Conservation (phyloP, 2,888 invertebrate genomes). For the Idaea biselata region DNA sequence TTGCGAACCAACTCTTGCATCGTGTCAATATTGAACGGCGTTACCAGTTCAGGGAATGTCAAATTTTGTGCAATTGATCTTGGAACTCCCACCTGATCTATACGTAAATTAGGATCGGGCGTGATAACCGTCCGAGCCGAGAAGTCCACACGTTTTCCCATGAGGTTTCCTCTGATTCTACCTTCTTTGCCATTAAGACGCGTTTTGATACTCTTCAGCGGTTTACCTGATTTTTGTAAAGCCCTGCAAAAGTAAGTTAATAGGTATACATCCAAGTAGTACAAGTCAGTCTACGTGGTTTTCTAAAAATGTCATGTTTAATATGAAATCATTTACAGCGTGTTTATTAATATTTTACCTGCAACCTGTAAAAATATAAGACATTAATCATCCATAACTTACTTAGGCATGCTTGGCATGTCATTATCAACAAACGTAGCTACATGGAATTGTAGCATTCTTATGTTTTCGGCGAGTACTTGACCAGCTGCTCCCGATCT, state of each 20-base stretch:
- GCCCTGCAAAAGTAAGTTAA: constrained; percentile 81
- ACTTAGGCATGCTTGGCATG: constrained; percentile 97
- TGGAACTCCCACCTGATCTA: constrained; percentile 98
- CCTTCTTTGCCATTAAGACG: constrained; percentile 99
- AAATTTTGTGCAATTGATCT: constrained; percentile 99
- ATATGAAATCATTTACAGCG: background rate
- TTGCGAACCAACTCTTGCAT: constrained; percentile 95
- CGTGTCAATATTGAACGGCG: constrained; percentile 99
- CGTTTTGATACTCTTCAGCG: constrained; percentile 98
- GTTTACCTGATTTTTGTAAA: constrained; percentile 99
- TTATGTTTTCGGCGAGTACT: constrained; percentile 97
- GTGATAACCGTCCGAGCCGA: constrained; percentile 99
- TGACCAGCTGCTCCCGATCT: constrained; percentile 98
- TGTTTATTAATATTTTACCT: background rate
- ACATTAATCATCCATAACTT: constrained; percentile 32
- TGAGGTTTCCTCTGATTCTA: constrained; percentile 98
- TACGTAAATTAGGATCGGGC: constrained; percentile 96
- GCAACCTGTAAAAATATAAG: background rate
- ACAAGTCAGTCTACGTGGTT: background rate
- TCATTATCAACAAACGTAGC: constrained; percentile 99
- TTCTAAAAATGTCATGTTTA: background rate
- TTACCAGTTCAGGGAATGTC: constrained; percentile 99
- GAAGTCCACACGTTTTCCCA: constrained; percentile 99
- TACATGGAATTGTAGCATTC: constrained; percentile 99
- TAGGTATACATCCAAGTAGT: background rate